Conservation (phyloP, 1,140 invertebrate species). For the Scylla paramamosain region DNA sequence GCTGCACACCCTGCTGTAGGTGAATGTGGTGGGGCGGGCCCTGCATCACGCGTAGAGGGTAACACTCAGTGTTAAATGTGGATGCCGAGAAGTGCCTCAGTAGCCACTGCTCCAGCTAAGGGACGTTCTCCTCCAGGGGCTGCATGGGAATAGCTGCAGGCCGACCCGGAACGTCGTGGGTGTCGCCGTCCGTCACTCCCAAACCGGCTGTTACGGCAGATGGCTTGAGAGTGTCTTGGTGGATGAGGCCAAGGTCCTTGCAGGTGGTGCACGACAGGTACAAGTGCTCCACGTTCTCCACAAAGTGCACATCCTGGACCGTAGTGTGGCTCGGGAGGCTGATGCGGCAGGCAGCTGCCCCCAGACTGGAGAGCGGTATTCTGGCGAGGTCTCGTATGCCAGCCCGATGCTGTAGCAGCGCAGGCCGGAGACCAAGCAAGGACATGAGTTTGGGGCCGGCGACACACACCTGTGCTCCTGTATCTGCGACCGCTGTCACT, state of each 20-base stretch:
- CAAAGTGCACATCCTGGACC: neutral
- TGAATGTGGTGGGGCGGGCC: neutral
- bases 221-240: neutral
- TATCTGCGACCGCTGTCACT: neutral
- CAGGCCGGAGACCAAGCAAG: neutral
- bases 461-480: neutral
- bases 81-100: constrained; percentile 13
- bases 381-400: neutral
- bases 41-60: constrained; percentile 50
- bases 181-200: neutral
- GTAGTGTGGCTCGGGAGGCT: neutral
- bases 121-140: constrained; percentile 43
- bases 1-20: neutral
- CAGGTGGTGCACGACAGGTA: constrained; percentile 2
- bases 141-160: neutral
- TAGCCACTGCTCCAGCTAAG: constrained; percentile 51
- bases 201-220: neutral
- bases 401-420: neutral
- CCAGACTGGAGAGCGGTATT: neutral
- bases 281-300: neutral
- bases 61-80: neutral
- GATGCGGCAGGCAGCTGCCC: neutral
- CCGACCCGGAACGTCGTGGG: neutral
- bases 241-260: neutral
- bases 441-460: neutral